These are phyloP conservation scores for Pomatostomus ruficeps DNA, from an alignment of 2,113 vertebrate genomes.

Conservation along the genomic window DNA sequence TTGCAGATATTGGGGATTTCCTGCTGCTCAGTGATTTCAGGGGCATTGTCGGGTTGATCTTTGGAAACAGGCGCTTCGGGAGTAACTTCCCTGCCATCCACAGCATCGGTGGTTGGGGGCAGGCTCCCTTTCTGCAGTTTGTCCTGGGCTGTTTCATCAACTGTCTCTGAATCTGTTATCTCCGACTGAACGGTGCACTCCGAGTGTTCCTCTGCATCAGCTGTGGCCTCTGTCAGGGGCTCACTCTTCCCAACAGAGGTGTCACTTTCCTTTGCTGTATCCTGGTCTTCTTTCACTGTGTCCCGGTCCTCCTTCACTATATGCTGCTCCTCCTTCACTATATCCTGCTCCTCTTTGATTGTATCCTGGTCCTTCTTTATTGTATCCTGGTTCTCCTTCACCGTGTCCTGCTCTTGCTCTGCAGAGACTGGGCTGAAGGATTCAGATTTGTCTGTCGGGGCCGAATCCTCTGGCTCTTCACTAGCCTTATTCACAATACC, in stretches of 20 bases:
- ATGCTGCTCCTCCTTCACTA: neutral
- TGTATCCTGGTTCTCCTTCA: neutral
- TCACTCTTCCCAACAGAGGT: conserved; percentile 8
- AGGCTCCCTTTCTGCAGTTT: conserved; percentile 8
- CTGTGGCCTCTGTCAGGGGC: conserved; percentile 32
- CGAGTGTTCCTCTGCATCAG: neutral
- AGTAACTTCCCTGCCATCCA: neutral
- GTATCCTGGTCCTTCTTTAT: neutral
- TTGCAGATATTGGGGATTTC: neutral
- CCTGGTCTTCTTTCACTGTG: neutral
- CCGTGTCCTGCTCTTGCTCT: neutral
- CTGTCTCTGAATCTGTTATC: neutral
- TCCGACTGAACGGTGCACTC: neutral
- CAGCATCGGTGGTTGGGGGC: neutral
- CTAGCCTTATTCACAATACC: conserved; percentile 22
- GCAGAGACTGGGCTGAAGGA: neutral
- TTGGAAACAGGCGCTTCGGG: accelerated
- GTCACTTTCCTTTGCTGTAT: neutral
- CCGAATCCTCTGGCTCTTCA: neutral
- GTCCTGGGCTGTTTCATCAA: conserved; percentile 1
- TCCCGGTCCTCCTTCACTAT: neutral
- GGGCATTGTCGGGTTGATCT: neutral
- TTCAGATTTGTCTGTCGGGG: neutral
- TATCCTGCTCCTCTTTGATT: neutral
- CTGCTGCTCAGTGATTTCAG: neutral